phyloP scores from a whole-genome alignment of 2,888 invertebrate species.

The Zygogramma bicolorata region DNA sequence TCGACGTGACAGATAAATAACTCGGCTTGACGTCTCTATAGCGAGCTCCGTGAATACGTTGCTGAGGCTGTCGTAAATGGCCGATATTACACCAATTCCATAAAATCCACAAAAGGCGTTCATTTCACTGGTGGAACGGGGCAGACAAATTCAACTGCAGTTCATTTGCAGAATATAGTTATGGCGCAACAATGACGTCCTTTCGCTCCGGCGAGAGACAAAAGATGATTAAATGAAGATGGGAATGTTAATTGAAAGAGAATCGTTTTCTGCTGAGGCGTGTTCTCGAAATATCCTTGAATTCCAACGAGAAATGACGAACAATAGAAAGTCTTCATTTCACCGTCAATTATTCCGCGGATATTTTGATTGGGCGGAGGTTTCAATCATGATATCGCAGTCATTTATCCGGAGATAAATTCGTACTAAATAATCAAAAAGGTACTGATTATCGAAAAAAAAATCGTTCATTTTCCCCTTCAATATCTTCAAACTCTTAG shows the following conservation, averaged over 20 bases:
- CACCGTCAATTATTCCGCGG: background rate
- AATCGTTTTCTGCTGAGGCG: background rate
- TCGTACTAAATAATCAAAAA: too few species aligned
- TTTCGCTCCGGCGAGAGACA: background rate
- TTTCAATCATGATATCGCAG: background rate
- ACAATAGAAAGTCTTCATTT: background rate
- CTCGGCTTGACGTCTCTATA: slow-evolving; percentile 55
- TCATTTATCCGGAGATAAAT: too few species aligned
- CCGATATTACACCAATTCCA: slow-evolving; percentile 39
- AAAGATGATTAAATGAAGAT: slow-evolving; percentile 7
- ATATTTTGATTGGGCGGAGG: background rate
- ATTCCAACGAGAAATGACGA: background rate
- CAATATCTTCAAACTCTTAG: too few species aligned
- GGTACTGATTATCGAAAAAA: too few species aligned
- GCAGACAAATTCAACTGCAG: slow-evolving; percentile 21
- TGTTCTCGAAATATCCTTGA: background rate
- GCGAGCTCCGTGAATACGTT: slow-evolving; percentile 56
- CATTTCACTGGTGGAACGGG: slow-evolving; percentile 16
- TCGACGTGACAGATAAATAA: slow-evolving; percentile 59
- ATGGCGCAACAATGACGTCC: background rate
- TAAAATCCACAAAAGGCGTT: slow-evolving; percentile 35
- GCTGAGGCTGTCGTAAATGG: slow-evolving; percentile 34
- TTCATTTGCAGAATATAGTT: slow-evolving; percentile 13
- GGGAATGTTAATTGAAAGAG: background rate
- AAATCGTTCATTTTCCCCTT: too few species aligned